phyloP scores from a whole-genome alignment of 2,888 invertebrate species.

The Agonopterix heracliana region DNA sequence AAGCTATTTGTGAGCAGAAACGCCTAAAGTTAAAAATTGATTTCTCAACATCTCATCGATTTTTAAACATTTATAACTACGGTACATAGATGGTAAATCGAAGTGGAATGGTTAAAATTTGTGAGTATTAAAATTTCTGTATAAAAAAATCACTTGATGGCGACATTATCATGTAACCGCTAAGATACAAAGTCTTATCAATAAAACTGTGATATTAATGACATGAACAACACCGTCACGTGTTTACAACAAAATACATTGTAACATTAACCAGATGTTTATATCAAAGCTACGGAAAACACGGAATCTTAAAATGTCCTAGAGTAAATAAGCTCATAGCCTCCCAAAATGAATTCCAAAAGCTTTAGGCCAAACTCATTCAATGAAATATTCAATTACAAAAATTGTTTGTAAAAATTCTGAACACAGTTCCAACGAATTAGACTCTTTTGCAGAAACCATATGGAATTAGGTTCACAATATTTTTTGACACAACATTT shows the following conservation, averaged over 20 bases:
- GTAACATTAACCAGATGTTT: constrained; percentile 7
- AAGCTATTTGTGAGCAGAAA: no score
- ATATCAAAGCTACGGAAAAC: constrained; percentile 9
- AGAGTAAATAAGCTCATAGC: constrained; percentile 66
- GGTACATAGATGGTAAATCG: constrained; percentile 22
- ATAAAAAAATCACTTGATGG: constrained; percentile 36
- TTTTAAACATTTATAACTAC: neutral
- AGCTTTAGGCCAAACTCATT: constrained; percentile 51
- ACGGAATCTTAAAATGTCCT: constrained; percentile 26
- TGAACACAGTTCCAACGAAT: no score
- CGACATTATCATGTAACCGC: neutral
- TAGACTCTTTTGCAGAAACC: no score
- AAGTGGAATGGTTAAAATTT: constrained; percentile 58
- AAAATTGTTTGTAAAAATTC: no score
- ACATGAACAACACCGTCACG: neutral
- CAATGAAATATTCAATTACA: no score
- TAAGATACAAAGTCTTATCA: no score
- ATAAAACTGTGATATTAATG: neutral
- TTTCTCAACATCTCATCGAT: no score
- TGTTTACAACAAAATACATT: constrained; percentile 6
- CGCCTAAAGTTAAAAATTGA: no score
- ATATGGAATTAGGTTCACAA: no score
- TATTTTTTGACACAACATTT: no score
- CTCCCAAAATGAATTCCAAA: constrained; percentile 38
- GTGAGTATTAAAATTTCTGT: constrained; percentile 60